A percentile compares a stretch with the other conserved stretches of the same genome.
These are phyloP conservation scores for Eilema sororculum DNA, from an alignment of 2,888 invertebrate genomes.

Conservation along the genomic window DNA sequence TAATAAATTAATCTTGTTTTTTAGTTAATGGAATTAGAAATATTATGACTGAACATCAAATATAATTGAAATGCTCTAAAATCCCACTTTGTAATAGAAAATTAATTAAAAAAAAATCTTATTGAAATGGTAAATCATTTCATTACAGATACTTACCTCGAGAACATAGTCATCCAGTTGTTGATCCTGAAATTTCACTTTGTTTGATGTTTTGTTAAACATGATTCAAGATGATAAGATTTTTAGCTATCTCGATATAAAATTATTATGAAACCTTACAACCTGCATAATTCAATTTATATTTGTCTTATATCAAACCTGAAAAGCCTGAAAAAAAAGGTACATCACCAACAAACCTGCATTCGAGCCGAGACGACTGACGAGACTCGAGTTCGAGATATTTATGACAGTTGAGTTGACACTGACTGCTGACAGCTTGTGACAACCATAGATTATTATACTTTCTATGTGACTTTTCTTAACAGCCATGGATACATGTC, in stretches of 20 bases:
- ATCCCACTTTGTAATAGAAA: background rate
- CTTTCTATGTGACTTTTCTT: no score
- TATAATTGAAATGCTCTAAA: background rate
- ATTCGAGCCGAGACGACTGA: no score
- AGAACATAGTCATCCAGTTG: constrained; percentile 81
- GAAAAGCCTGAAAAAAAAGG: no score
- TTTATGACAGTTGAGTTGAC: no score
- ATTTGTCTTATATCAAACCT: background rate
- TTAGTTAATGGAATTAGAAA: background rate
- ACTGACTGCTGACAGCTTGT: no score
- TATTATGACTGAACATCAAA: no score
- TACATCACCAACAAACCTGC: no score
- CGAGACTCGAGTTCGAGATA: no score
- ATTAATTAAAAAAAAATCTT: background rate
- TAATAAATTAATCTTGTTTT: background rate
- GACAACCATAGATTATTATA: no score
- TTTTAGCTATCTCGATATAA: background rate
- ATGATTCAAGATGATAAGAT: constrained; percentile 45
- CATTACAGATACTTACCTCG: constrained; percentile 64
- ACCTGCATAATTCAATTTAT: constrained; percentile 16
- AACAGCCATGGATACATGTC: no score
- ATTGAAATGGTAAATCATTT: background rate
- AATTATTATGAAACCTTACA: background rate
- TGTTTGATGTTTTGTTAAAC: constrained; percentile 66
- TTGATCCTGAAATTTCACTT: constrained; percentile 82